phyloP scores from a whole-genome alignment of 2,113 vertebrate species.

The Chlorodrepanis virens region DNA sequence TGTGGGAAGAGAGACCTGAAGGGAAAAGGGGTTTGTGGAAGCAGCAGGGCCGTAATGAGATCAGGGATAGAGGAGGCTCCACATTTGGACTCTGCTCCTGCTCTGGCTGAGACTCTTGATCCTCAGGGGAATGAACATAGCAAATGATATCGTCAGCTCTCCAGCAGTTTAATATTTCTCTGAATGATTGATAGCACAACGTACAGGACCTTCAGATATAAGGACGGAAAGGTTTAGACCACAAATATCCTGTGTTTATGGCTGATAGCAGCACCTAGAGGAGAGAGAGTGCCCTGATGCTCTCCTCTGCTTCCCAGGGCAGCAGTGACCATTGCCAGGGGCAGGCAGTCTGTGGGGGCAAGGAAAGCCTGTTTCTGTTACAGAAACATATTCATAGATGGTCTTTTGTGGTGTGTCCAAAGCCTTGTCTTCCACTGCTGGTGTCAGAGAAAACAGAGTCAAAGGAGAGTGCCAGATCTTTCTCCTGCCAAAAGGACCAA shows the following conservation, averaged over 20 bases:
- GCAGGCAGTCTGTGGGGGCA: neutral
- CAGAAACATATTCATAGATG: neutral
- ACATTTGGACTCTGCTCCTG: neutral
- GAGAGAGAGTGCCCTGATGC: neutral
- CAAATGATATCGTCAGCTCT: neutral
- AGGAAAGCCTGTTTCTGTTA: neutral
- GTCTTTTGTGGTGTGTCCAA: neutral
- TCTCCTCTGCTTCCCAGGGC: neutral
- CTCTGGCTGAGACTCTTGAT: neutral
- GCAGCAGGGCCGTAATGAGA: neutral
- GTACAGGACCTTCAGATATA: neutral
- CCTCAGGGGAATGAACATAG: neutral
- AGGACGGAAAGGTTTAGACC: neutral
- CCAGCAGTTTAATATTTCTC: slow-evolving; percentile 15
- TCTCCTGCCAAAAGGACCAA: neutral
- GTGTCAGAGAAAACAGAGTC: neutral
- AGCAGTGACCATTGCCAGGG: neutral
- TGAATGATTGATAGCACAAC: neutral
- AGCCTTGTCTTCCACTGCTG: neutral
- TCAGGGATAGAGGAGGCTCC: neutral
- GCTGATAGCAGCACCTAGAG: neutral
- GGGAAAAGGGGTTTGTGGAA: neutral
- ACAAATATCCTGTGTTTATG: neutral
- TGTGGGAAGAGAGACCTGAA: slow-evolving; percentile 19
- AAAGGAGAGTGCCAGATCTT: neutral